Conservation (phyloP, 1,140 invertebrate species). For the Lysiphlebus fabarum region DNA sequence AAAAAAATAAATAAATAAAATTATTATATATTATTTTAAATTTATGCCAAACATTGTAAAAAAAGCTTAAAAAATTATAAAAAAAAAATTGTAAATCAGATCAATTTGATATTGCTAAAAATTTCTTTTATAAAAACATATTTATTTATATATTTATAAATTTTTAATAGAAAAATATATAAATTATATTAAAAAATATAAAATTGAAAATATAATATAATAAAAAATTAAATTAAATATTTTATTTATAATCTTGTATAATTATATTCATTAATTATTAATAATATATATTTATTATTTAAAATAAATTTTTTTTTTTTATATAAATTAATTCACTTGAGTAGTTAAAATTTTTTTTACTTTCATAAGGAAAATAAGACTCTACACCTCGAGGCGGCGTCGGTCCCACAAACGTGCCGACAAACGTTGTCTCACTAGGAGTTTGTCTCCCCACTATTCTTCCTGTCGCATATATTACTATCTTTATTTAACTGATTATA, state of each 20-base stretch:
- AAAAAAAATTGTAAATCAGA: too few relatives aligned
- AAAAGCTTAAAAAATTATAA: too few relatives aligned
- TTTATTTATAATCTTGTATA: background rate
- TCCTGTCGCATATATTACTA: conserved; percentile 18
- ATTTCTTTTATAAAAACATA: too few relatives aligned
- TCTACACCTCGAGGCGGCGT: conserved; percentile 32
- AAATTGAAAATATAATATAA: too few relatives aligned
- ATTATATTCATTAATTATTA: conserved; percentile 3
- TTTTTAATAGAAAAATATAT: too few relatives aligned
- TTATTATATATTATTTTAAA: too few relatives aligned
- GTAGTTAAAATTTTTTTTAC: background rate
- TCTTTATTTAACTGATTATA: background rate
- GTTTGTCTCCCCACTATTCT: conserved; percentile 27
- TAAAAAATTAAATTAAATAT: too few relatives aligned
- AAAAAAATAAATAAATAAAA: too few relatives aligned
- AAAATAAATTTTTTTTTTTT: background rate
- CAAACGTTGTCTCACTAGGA: conserved; percentile 50
- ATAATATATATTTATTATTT: background rate
- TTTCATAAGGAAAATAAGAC: conserved; percentile 11
- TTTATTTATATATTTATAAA: too few relatives aligned
- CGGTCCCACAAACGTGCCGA: conserved; percentile 50
- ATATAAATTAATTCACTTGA: background rate
- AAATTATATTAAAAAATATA: too few relatives aligned
- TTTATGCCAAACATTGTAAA: too few relatives aligned
- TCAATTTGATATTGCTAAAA: too few relatives aligned